Evolutionary conservation across 1,140 invertebrate genomes (phyloP).

Genomic region (Ostrea denselamellosa): DNA sequence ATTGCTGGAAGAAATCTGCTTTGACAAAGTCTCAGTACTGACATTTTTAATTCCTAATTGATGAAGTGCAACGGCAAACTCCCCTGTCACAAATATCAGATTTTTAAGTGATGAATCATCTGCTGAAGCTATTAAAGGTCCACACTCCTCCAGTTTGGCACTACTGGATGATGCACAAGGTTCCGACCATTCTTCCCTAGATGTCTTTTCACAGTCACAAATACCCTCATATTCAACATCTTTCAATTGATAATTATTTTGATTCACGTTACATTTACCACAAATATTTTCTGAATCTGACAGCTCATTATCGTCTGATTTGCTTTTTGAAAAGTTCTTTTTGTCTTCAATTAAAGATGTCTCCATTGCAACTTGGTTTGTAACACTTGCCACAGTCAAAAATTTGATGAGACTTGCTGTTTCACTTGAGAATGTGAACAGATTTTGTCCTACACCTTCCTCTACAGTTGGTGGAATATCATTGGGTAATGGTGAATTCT

Average conservation of each 20-base stretch:
- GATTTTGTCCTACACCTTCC: constrained; percentile 53
- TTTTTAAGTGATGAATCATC: constrained; percentile 43
- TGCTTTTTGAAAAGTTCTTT: not conserved
- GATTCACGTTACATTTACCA: constrained; percentile 6
- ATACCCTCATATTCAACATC: not conserved
- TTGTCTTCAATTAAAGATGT: not conserved
- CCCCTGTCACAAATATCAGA: constrained; percentile 68
- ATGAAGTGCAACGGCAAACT: constrained; percentile 71
- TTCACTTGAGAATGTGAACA: constrained; percentile 71
- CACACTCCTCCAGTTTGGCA: not conserved
- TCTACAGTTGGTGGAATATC: constrained; percentile 46
- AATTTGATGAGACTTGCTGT: constrained; percentile 71
- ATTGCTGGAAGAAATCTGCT: not conserved
- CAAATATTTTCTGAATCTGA: not conserved
- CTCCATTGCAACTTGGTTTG: constrained; percentile 34
- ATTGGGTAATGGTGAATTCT: constrained; percentile 17
- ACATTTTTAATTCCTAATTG: constrained; percentile 69
- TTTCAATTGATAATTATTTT: not conserved
- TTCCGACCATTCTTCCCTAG: not conserved
- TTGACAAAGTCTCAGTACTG: constrained; percentile 37
- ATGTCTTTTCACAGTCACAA: constrained; percentile 11
- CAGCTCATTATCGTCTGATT: not conserved
- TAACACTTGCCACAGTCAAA: constrained; percentile 63
- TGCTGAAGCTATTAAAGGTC: not conserved
- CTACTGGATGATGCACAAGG: not conserved